A percentile compares a stretch with the other conserved stretches of the same genome.
phyloP scores from a whole-genome alignment of 2,113 vertebrate genomes.

The Ophthalmolycus amberensis region DNA sequence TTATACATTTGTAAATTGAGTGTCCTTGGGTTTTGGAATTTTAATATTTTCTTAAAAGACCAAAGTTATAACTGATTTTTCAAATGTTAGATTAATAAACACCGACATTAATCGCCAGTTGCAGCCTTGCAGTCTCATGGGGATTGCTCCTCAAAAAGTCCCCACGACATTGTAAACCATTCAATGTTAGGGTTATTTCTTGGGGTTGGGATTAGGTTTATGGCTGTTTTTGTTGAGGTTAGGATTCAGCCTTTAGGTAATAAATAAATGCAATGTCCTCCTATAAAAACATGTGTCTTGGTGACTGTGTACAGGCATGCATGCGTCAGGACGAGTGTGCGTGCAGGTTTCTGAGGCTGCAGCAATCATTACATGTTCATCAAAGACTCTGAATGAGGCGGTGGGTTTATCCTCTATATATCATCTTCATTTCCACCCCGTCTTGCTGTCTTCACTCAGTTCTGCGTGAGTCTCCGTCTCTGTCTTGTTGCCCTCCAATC shows the following conservation, averaged over 20 bases:
- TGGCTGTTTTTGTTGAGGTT: not conserved
- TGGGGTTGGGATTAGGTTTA: too few species aligned
- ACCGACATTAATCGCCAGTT: not conserved
- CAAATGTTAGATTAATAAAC: not conserved
- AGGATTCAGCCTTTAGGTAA: not conserved
- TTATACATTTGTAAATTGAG: not conserved
- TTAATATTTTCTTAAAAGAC: not conserved
- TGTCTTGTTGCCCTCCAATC: conserved; percentile 9
- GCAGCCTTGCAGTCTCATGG: not conserved
- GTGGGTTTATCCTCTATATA: conserved; percentile 32
- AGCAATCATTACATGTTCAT: conserved; percentile 47
- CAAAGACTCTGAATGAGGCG: conserved; percentile 45
- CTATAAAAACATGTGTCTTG: not conserved
- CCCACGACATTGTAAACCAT: not conserved
- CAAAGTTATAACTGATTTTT: not conserved
- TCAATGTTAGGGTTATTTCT: not conserved
- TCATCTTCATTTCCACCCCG: conserved; percentile 24
- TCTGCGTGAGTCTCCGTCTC: not conserved
- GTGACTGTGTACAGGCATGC: not conserved
- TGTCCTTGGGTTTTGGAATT: not conserved
- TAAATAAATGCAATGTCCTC: not conserved
- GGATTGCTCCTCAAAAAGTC: not conserved
- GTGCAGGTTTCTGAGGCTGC: conserved; percentile 28
- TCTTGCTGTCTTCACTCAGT: conserved; percentile 26
- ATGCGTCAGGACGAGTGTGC: not conserved